A percentile compares a stretch with the other conserved stretches of the same genome.
Evolutionary conservation across 2,888 invertebrate genomes (phyloP).

Genomic region (Torymus texanus): DNA sequence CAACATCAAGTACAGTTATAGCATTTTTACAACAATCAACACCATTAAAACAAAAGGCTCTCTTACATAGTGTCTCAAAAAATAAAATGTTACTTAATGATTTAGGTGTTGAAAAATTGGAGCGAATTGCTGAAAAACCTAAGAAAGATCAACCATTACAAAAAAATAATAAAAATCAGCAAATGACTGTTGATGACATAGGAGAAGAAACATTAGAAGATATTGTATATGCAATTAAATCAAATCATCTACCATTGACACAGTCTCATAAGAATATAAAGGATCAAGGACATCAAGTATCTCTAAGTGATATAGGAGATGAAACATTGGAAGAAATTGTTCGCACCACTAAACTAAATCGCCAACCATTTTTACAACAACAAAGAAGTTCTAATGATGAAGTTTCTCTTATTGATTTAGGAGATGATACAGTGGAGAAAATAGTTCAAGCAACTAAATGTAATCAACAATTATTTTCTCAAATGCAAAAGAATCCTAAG

Average conservation of each 20-base stretch:
- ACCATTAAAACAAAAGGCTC: conserved; percentile 63
- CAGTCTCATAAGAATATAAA: no score
- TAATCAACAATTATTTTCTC: conserved; percentile 46
- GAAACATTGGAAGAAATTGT: conserved; percentile 33
- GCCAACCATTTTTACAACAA: no score
- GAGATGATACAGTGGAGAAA: conserved; percentile 57
- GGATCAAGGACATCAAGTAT: no score
- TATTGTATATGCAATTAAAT: no score
- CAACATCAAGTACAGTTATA: conserved; percentile 81
- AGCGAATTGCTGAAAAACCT: conserved; percentile 57
- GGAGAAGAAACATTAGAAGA: no score
- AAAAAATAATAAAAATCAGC: no score
- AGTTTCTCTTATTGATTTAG: conserved; percentile 43
- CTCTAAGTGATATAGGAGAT: conserved; percentile 33
- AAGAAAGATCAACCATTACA: conserved; percentile 51
- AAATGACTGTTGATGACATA: no score
- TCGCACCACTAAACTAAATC: no score
- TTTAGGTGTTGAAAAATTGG: conserved; percentile 54
- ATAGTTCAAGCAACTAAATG: conserved; percentile 57
- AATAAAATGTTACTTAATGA: conserved; percentile 47
- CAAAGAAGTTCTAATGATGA: no score
- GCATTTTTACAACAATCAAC: conserved; percentile 76
- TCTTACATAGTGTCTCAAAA: conserved; percentile 55
- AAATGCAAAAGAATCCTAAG: conserved; percentile 8
- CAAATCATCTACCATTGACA: not conserved